These are phyloP conservation scores for Varanus salvator DNA, from an alignment of 2,113 vertebrate genomes.

Conservation along the genomic window DNA sequence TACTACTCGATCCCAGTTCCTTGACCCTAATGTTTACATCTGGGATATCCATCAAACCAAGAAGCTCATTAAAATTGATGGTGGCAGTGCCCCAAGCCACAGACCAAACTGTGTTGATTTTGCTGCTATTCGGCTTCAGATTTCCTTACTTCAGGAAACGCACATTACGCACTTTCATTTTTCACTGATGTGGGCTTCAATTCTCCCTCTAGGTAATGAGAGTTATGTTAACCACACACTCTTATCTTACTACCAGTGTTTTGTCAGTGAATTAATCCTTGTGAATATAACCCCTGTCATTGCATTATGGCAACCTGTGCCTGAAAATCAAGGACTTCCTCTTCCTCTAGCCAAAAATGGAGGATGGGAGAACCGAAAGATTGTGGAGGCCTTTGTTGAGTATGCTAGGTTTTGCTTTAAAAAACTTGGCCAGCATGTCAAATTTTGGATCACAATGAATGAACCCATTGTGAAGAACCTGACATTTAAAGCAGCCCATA, in stretches of 20 bases:
- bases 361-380: constrained; percentile 89
- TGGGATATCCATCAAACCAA: constrained; percentile 91
- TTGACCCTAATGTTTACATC: constrained; percentile 88
- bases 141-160: constrained; percentile 82
- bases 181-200: constrained; percentile 90
- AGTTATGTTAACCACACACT: constrained; percentile 84
- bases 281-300: constrained; percentile 91
- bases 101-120: constrained; percentile 87
- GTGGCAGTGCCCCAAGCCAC: constrained; percentile 69
- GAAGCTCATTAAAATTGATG: constrained; percentile 84
- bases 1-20: constrained; percentile 87
- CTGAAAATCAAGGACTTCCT: constrained; percentile 85
- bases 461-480: constrained; percentile 87
- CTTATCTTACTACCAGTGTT: constrained; percentile 90
- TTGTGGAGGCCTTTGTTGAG: constrained; percentile 83
- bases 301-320: constrained; percentile 89
- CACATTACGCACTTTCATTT: constrained; percentile 92
- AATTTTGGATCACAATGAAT: constrained; percentile 94
- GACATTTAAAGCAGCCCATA: constrained; percentile 86
- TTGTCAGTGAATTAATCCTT: constrained; percentile 85
- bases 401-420: constrained; percentile 91
- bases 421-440: constrained; percentile 85
- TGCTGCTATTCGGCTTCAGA: constrained; percentile 85
- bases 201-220: constrained; percentile 86
- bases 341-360: constrained; percentile 76